These are phyloP conservation scores for Eubasilissa splendida DNA, from an alignment of 2,888 invertebrate genomes.

Conservation along the genomic window DNA sequence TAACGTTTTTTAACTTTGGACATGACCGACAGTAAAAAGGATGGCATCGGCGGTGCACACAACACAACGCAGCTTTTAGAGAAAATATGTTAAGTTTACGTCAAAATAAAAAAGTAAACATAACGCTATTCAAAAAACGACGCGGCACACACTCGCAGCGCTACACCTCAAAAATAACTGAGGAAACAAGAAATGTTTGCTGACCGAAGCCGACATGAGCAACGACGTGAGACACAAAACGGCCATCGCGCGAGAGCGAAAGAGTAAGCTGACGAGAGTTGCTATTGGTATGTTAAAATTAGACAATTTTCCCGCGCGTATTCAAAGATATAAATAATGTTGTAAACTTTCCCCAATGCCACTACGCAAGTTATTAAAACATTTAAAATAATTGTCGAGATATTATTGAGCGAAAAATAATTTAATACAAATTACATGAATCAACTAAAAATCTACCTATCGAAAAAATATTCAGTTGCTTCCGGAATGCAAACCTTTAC, in stretches of 20 bases:
- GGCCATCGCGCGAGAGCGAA: not conserved
- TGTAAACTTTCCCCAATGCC: too few relatives aligned
- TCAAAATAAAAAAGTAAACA: conserved; percentile 36
- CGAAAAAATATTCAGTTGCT: too few relatives aligned
- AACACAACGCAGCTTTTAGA: conserved; percentile 23
- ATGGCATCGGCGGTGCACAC: not conserved
- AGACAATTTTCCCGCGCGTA: conserved; percentile 26
- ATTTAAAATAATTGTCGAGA: too few relatives aligned
- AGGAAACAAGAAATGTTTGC: conserved; percentile 19
- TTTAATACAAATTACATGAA: too few relatives aligned
- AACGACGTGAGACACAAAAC: conserved; percentile 4
- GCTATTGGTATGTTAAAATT: conserved; percentile 15
- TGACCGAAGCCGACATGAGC: conserved; percentile 11
- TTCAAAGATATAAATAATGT: conserved; percentile 1
- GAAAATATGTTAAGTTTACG: conserved; percentile 29
- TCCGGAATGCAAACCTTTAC: too few relatives aligned
- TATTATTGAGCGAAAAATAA: too few relatives aligned
- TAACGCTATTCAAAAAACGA: not conserved
- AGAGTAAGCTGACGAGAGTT: conserved; percentile 12
- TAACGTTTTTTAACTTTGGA: conserved; percentile 20
- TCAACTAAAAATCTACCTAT: too few relatives aligned
- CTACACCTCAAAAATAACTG: conserved; percentile 26
- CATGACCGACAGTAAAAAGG: not conserved
- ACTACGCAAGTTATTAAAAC: too few relatives aligned
- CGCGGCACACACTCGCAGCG: not conserved